Evolutionary conservation across 2,797 vertebrate genomes (phyloP).

Genomic region (Platalea minor): DNA sequence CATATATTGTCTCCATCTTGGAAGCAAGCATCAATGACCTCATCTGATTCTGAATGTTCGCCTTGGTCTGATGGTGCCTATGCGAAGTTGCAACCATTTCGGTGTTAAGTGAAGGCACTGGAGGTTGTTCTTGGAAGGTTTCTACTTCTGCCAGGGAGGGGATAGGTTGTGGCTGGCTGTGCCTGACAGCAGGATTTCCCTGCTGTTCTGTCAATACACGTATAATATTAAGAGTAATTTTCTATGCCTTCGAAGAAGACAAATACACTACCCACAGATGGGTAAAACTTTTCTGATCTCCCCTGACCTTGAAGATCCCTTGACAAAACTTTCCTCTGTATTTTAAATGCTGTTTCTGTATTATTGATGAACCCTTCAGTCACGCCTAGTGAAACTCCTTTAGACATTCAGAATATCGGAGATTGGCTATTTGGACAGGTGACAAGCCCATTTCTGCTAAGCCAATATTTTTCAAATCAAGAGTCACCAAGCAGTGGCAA

Average conservation of each 20-base stretch:
- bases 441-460: slow-evolving; percentile 28
- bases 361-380: slow-evolving; percentile 45
- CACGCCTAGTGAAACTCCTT: slow-evolving; percentile 18
- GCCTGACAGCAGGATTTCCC: neutral
- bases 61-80: neutral
- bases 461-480: slow-evolving; percentile 46
- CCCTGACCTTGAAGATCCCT: slow-evolving; percentile 25
- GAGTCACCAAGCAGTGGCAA: neutral
- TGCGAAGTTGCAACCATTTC: neutral
- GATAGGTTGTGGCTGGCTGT: neutral
- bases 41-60: neutral
- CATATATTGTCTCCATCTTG: neutral
- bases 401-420: neutral
- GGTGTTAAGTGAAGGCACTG: neutral
- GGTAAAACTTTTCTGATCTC: neutral
- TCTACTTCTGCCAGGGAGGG: neutral
- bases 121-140: neutral
- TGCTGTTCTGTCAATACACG: neutral
- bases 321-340: slow-evolving; percentile 24
- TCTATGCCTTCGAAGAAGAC: neutral
- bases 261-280: neutral
- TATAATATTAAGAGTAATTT: neutral
- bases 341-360: slow-evolving; percentile 25
- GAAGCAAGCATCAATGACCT: neutral
- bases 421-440: slow-evolving; percentile 43